Evolutionary conservation across 2,113 vertebrate species (phyloP).

Genomic region (Holacanthus passer): DNA sequence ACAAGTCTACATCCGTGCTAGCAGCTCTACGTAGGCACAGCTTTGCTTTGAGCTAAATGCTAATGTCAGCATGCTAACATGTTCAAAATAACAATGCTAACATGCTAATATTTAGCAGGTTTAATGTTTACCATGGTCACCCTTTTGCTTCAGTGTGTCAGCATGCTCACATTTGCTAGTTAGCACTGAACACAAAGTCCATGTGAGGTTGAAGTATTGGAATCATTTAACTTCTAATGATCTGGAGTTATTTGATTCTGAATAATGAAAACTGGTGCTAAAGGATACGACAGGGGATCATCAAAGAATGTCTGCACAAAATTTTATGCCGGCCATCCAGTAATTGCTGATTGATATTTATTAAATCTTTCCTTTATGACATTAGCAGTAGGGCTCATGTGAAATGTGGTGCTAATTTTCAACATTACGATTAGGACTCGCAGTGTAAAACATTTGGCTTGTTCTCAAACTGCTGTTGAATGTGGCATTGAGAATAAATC

Average conservation of each 20-base stretch:
- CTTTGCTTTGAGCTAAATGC: neutral
- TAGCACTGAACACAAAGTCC: neutral
- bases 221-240: no score
- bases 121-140: neutral
- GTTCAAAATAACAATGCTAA: neutral
- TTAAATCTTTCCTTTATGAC: neutral
- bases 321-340: neutral
- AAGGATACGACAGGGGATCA: neutral
- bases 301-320: neutral
- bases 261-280: neutral
- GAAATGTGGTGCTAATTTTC: constrained; percentile 2
- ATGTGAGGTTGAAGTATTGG: neutral
- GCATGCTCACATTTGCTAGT: neutral
- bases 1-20: neutral
- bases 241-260: neutral
- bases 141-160: neutral
- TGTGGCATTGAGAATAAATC: constrained; percentile 3
- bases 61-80: neutral
- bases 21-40: neutral
- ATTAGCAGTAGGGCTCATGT: neutral
- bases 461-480: constrained; percentile 16
- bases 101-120: neutral
- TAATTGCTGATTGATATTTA: neutral
- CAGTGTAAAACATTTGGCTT: constrained; percentile 4
- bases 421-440: neutral